Evolutionary conservation across 2,113 vertebrate genomes (phyloP).

Genomic region (Cairina moschata): DNA sequence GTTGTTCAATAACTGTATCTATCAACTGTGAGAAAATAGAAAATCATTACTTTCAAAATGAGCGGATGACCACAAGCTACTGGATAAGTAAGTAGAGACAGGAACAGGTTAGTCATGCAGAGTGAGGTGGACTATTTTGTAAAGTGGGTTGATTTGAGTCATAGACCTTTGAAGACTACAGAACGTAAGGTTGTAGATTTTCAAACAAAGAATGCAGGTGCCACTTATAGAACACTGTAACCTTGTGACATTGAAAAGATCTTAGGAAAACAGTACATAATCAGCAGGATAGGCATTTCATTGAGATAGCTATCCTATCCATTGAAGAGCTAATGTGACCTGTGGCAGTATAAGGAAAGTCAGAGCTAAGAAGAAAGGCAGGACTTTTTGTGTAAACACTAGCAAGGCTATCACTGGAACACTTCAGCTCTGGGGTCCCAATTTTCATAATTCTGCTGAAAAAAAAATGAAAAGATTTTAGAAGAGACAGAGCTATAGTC

Average conservation of each 20-base stretch:
- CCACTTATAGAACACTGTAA: background rate
- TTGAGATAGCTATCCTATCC: background rate
- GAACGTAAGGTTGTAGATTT: background rate
- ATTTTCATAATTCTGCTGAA: background rate
- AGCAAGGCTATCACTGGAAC: background rate
- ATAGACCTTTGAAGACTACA: background rate
- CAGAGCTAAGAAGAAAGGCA: background rate
- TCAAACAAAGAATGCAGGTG: background rate
- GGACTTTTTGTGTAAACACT: fast-evolving
- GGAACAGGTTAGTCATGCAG: background rate
- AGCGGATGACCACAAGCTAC: background rate
- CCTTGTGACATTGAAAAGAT: background rate
- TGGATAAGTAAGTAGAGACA: background rate
- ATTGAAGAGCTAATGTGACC: background rate
- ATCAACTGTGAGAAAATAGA: background rate
- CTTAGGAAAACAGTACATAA: background rate
- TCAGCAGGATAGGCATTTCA: background rate
- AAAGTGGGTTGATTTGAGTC: background rate
- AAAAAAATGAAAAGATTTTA: background rate
- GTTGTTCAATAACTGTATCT: background rate
- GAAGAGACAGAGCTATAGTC: background rate
- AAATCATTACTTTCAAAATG: background rate
- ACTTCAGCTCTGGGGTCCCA: background rate
- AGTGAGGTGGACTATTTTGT: background rate
- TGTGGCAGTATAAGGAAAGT: background rate